Evolutionary conservation across 2,113 vertebrate genomes (phyloP).

Genomic region (Thalassoma bifasciatum): DNA sequence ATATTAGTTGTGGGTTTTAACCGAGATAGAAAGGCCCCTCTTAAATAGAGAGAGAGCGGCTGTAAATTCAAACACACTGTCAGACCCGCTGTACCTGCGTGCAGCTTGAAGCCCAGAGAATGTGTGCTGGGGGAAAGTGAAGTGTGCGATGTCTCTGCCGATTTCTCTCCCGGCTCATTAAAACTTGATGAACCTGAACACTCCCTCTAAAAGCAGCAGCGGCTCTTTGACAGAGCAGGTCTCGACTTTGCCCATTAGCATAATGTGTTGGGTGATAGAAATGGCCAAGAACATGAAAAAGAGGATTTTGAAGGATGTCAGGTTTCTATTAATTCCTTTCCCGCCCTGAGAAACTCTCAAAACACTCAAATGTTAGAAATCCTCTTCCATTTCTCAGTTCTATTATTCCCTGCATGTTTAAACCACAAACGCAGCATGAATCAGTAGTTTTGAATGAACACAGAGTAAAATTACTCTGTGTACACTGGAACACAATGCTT

Average conservation of each 20-base stretch:
- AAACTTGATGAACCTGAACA: slow-evolving; percentile 75
- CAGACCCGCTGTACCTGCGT: slow-evolving; percentile 30
- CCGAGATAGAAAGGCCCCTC: slow-evolving; percentile 38
- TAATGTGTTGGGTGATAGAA: slow-evolving; percentile 64
- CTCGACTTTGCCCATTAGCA: slow-evolving; percentile 61
- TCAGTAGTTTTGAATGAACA: background rate
- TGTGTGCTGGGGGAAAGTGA: slow-evolving; percentile 40
- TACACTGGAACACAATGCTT: too few relatives aligned
- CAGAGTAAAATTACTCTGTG: too few relatives aligned
- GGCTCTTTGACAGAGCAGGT: slow-evolving; percentile 52
- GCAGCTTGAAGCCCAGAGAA: slow-evolving; percentile 29
- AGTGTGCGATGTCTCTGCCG: slow-evolving; percentile 55
- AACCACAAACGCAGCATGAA: background rate
- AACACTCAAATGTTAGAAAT: background rate
- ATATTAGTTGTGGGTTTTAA: slow-evolving; percentile 54
- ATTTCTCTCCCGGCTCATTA: slow-evolving; percentile 74
- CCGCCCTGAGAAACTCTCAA: slow-evolving; percentile 13
- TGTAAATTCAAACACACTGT: slow-evolving; percentile 19
- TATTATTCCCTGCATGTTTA: background rate
- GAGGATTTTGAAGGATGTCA: slow-evolving; percentile 25
- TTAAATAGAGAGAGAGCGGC: slow-evolving; percentile 34
- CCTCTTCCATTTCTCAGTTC: background rate
- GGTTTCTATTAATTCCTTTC: slow-evolving; percentile 9
- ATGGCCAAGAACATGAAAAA: slow-evolving; percentile 33
- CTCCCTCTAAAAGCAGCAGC: slow-evolving; percentile 71